Evolutionary conservation across 2,113 vertebrate species (phyloP).

Genomic region (Dasyprocta punctata): DNA sequence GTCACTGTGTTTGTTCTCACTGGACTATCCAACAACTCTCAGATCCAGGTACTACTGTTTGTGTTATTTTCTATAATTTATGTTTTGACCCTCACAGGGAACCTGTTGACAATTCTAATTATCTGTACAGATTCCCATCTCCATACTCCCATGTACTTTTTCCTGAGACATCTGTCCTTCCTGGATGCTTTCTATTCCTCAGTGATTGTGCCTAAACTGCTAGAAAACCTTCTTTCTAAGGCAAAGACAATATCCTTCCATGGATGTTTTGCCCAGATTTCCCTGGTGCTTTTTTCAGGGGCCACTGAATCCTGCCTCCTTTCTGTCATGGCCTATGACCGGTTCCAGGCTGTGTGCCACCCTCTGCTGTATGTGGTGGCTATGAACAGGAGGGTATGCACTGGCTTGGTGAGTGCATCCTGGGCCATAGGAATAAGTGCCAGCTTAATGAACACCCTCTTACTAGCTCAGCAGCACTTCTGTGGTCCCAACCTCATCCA

Average conservation of each 20-base stretch:
- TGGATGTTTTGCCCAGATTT: slow-evolving; percentile 68
- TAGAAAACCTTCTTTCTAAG: slow-evolving; percentile 56
- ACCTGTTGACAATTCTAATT: slow-evolving; percentile 63
- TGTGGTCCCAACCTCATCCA: slow-evolving; percentile 43
- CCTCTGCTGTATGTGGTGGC: slow-evolving; percentile 66
- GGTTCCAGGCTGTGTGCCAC: slow-evolving; percentile 74
- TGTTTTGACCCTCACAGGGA: slow-evolving; percentile 48
- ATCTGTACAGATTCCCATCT: slow-evolving; percentile 38
- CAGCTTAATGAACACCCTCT: slow-evolving; percentile 6
- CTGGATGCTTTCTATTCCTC: slow-evolving; percentile 74
- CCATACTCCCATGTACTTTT: slow-evolving; percentile 73
- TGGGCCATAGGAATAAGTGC: slow-evolving; percentile 28
- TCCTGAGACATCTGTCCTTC: slow-evolving; percentile 77
- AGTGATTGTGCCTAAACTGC: slow-evolving; percentile 62
- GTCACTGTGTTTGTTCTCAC: slow-evolving; percentile 51
- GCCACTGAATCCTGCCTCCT: slow-evolving; percentile 70
- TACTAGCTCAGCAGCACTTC: slow-evolving; percentile 65
- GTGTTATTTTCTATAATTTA: slow-evolving; percentile 60
- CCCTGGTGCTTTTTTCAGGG: slow-evolving; percentile 63
- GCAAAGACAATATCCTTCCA: slow-evolving; percentile 44
- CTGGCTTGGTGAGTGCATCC: background rate
- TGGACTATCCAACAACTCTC: slow-evolving; percentile 38
- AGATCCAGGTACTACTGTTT: background rate
- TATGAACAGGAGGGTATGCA: slow-evolving; percentile 62
- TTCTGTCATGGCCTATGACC: slow-evolving; percentile 77